Evolutionary conservation across 2,797 vertebrate species (phyloP).

Genomic region (Ibycter americanus): DNA sequence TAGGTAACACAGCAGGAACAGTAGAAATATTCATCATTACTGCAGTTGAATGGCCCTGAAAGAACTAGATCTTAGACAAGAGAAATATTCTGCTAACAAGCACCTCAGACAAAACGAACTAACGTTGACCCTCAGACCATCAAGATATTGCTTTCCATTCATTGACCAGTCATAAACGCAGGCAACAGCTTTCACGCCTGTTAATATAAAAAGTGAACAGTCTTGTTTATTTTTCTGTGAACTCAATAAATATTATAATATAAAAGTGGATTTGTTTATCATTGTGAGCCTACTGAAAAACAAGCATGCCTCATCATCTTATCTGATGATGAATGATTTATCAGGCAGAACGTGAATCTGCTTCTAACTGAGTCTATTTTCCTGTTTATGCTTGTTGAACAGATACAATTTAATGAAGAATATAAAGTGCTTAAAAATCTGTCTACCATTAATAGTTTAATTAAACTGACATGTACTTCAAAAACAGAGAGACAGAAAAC

Average conservation of each 20-base stretch:
- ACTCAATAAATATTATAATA: conserved; percentile 56
- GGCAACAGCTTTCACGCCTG: not conserved
- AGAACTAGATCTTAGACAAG: not conserved
- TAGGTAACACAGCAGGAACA: not conserved
- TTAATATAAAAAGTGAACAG: conserved; percentile 49
- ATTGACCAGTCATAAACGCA: conserved; percentile 32
- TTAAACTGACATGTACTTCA: conserved; percentile 82
- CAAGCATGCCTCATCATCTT: conserved; percentile 48
- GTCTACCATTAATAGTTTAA: conserved; percentile 83
- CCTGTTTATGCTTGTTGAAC: conserved; percentile 77
- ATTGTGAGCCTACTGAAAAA: conserved; percentile 50
- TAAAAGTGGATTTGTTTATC: conserved; percentile 69
- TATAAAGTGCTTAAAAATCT: conserved; percentile 79
- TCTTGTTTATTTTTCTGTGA: conserved; percentile 65
- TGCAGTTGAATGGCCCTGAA: not conserved
- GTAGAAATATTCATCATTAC: not conserved
- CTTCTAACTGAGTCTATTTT: conserved; percentile 69
- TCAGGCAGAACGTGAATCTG: conserved; percentile 70
- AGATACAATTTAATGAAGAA: conserved; percentile 80
- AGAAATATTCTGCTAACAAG: conserved; percentile 46
- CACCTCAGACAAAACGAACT: not conserved
- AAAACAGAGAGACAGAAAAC: conserved; percentile 77
- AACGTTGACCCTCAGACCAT: not conserved
- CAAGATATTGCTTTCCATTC: not conserved
- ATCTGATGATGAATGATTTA: conserved; percentile 73